Conservation (phyloP, 2,888 invertebrate genomes). For the Parnassius apollo region DNA sequence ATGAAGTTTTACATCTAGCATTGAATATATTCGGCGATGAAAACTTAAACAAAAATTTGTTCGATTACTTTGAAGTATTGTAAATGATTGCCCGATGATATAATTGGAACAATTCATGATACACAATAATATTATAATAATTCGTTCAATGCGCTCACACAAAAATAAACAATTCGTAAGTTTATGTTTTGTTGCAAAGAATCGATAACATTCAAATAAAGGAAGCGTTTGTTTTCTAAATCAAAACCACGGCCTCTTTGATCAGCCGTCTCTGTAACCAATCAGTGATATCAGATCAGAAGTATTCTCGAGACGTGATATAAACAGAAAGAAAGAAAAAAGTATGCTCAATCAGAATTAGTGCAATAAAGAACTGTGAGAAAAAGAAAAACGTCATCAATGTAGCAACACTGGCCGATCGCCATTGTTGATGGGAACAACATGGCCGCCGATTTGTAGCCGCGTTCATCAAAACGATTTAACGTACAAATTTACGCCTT, state of each 20-base stretch:
- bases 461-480: conserved; percentile 45
- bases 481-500: conserved; percentile 52
- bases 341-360: conserved; percentile 58
- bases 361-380: conserved; percentile 51
- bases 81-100: conserved; percentile 19
- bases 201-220: conserved; percentile 28
- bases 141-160: conserved; percentile 24
- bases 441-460: conserved; percentile 52
- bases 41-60: conserved; percentile 14
- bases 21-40: conserved; percentile 14
- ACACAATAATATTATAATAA: conserved; percentile 17
- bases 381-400: conserved; percentile 50
- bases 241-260: conserved; percentile 27
- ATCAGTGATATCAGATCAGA: conserved; percentile 29
- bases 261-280: conserved; percentile 24
- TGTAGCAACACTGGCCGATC: conserved; percentile 53
- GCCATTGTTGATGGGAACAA: conserved; percentile 55
- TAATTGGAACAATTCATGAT: conserved; percentile 2
- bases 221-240: conserved; percentile 25
- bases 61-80: conserved; percentile 9
- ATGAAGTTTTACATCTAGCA: conserved; percentile 8
- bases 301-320: conserved; percentile 24
- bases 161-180: conserved; percentile 26
- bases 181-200: conserved; percentile 25
- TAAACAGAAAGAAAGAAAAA: conserved; percentile 44